phyloP scores from a whole-genome alignment of 2,797 vertebrate genomes.

The Antennarius maculatus region DNA sequence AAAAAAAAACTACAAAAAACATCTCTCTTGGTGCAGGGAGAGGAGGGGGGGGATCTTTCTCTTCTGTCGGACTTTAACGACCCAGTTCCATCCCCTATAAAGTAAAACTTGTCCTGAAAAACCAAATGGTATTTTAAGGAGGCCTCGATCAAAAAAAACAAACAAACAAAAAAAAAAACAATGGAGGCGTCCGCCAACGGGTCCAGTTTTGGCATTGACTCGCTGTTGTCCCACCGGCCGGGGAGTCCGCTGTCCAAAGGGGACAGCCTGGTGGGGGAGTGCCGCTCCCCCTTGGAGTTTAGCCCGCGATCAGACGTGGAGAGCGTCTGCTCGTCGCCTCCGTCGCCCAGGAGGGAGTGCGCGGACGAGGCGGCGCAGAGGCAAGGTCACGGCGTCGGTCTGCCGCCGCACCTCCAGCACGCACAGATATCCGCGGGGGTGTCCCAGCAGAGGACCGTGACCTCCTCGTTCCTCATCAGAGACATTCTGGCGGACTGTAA shows the following conservation, averaged over 20 bases:
- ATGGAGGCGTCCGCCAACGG: conserved; percentile 97
- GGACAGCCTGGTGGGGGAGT: conserved; percentile 88
- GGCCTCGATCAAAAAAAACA: conserved; percentile 56
- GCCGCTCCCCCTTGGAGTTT: conserved; percentile 92
- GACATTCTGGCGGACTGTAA: conserved; percentile 98
- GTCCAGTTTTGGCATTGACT: conserved; percentile 95
- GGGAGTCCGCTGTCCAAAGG: conserved; percentile 91
- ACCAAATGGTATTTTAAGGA: conserved; percentile 83
- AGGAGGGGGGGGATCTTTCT: conserved; percentile 45
- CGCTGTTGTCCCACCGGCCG: conserved; percentile 93
- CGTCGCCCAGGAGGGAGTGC: conserved; percentile 91
- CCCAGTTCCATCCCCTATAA: conserved; percentile 15
- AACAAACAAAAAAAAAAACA: conserved; percentile 64
- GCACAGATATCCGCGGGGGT: conserved; percentile 88
- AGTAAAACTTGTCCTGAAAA: conserved; percentile 71
- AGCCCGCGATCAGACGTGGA: conserved; percentile 92
- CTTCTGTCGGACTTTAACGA: conserved; percentile 56
- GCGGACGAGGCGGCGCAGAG: conserved; percentile 85
- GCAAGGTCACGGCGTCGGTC: conserved; percentile 81
- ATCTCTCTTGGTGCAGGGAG: conserved; percentile 27
- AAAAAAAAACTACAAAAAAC: neutral
- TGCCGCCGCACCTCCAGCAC: conserved; percentile 89
- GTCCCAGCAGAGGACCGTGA: conserved; percentile 93
- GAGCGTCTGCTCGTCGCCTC: conserved; percentile 92
- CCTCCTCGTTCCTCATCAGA: conserved; percentile 97